Evolutionary conservation across 2,113 vertebrate genomes (phyloP).

Genomic region (Perognathus longimembris): DNA sequence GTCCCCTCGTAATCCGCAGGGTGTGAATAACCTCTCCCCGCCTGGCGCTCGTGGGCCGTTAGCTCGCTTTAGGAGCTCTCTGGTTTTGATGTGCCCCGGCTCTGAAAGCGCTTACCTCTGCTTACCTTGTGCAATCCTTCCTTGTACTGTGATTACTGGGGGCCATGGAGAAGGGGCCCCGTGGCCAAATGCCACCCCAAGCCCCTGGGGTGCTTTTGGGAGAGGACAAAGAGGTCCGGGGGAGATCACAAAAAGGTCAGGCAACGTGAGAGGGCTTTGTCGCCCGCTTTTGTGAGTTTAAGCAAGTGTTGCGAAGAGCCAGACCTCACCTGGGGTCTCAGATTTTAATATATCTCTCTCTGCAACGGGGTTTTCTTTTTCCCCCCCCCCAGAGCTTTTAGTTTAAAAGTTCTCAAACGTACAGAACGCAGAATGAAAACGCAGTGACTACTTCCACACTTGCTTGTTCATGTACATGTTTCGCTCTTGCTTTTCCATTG

Average conservation of each 20-base stretch:
- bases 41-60: not conserved
- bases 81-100: not conserved
- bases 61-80: not conserved
- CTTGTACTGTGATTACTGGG: too few relatives aligned
- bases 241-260: not conserved
- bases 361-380: not conserved
- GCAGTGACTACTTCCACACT: not conserved
- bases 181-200: too few relatives aligned
- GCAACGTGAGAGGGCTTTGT: not conserved
- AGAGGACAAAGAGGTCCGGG: not conserved
- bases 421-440: not conserved
- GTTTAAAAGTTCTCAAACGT: not conserved
- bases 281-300: not conserved
- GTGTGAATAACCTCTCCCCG: not conserved
- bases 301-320: not conserved
- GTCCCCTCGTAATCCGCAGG: not conserved
- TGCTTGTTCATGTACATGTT: rapidly evolving
- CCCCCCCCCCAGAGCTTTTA: not conserved
- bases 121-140: not conserved
- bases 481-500: not conserved
- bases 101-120: not conserved
- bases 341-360: not conserved
- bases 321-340: not conserved
- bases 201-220: not conserved
- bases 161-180: not conserved